Percentiles rank a stretch among this genome's conserved stretches.
These are phyloP conservation scores for Sebastolobus alascanus DNA, from an alignment of 2,797 vertebrate genomes.

Conservation along the genomic window DNA sequence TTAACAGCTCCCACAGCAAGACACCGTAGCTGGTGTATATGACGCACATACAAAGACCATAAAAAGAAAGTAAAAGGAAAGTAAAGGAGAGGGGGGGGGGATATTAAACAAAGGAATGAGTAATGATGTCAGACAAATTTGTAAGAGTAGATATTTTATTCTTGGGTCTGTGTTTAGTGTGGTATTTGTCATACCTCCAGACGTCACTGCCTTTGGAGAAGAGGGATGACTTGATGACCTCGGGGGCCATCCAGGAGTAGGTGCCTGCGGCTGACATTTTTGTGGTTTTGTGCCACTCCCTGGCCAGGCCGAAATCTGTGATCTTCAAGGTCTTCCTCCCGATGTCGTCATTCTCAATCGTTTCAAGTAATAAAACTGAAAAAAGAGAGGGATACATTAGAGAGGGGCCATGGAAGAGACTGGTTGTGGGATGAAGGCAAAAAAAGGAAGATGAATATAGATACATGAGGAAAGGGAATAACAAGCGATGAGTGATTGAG, in stretches of 20 bases:
- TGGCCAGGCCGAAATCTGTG: conserved; percentile 95
- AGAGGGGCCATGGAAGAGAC: neutral
- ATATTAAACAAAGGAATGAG: neutral
- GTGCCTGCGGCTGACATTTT: conserved; percentile 97
- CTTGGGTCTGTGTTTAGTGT: neutral
- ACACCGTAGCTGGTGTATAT: conserved; percentile 90
- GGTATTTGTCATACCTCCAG: conserved; percentile 88
- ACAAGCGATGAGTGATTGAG: conserved; percentile 8
- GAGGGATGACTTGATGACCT: conserved; percentile 96
- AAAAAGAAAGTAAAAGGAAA: neutral
- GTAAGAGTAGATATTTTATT: neutral
- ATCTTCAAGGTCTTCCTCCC: conserved; percentile 97
- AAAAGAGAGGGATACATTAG: conserved; percentile 26
- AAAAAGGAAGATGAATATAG: neutral
- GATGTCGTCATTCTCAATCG: conserved; percentile 93
- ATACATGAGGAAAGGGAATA: neutral
- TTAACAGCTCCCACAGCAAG: conserved; percentile 96
- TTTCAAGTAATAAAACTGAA: conserved; percentile 95
- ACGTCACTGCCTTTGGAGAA: conserved; percentile 99
- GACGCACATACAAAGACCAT: neutral
- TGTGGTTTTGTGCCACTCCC: conserved; percentile 97
- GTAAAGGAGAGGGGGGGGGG: neutral
- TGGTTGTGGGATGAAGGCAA: neutral
- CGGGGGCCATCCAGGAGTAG: conserved; percentile 98
- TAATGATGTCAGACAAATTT: neutral